These are phyloP conservation scores for Drosophila navojoa DNA, from an alignment of 1,140 invertebrate species.

Conservation along the genomic window DNA sequence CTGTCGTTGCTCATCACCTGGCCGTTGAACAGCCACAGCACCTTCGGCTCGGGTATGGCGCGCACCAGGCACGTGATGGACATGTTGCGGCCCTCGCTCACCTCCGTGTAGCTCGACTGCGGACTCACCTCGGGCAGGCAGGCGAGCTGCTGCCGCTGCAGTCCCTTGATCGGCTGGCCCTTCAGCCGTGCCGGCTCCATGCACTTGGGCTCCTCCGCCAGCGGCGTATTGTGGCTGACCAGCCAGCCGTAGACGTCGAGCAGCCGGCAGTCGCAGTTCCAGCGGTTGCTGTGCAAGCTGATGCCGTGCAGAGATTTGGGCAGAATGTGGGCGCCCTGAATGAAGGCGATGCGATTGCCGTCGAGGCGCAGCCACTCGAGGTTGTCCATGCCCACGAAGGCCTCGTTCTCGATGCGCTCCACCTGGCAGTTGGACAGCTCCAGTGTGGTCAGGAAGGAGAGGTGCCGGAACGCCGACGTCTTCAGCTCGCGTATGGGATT, in stretches of 20 bases:
- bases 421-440: constrained; percentile 93
- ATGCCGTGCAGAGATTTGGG: constrained; percentile 90
- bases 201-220: constrained; percentile 91
- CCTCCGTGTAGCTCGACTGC: constrained; percentile 88
- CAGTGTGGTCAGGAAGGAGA: constrained; percentile 90
- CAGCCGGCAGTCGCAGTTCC: constrained; percentile 94
- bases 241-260: constrained; percentile 91
- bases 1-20: constrained; percentile 90
- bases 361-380: constrained; percentile 93
- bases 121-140: constrained; percentile 91
- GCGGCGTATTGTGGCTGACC: constrained; percentile 88
- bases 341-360: constrained; percentile 90
- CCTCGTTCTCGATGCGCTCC: constrained; percentile 89
- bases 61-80: constrained; percentile 91
- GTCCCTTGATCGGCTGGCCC: constrained; percentile 88
- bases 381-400: constrained; percentile 91
- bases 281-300: constrained; percentile 93
- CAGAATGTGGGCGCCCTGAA: constrained; percentile 88
- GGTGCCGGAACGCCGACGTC: constrained; percentile 89
- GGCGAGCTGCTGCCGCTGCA: constrained; percentile 90
- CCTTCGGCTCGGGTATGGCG: constrained; percentile 90
- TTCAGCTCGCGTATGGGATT: constrained; percentile 91
- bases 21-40: constrained; percentile 92
- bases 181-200: constrained; percentile 88
- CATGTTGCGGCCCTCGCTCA: constrained; percentile 91